Evolutionary conservation across 2,113 vertebrate genomes (phyloP), one percentile per base, ranked within the genome.

Genomic region (Eudyptes chrysolophus): DNA sequence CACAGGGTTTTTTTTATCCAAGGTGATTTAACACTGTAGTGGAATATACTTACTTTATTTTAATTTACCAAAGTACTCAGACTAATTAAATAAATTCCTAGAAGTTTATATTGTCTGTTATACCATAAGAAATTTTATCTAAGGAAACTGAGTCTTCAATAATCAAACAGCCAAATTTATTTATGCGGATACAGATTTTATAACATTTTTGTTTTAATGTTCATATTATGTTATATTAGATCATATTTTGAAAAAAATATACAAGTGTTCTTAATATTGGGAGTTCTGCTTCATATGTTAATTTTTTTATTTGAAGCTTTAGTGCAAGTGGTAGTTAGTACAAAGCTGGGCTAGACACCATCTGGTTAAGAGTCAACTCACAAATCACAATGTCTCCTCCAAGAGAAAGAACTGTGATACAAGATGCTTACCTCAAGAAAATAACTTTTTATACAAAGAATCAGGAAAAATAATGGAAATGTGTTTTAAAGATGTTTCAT

Each of bases 71-170:
- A 85, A 85, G 74, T 79, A 83, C 24, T 93, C 52, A 87, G 46
- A 52, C 20, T 69, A 84, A 89, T 92, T 76, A 74, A 93, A 93
- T 68, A 80, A 55, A 90, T 90, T 93, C 78, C 58, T 93, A 54
- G 54, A 96, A 94, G 58, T 85, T 79, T 65, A 68, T 54, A 61
- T 8, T 57, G 17, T 27, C 49, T 93, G 30, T 34, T 69, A 49
- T 38, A 65, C 7, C 34, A 20, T 5, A 62, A 57, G 32, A 87
- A 65, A 21, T 49, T 68, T 55, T 68, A 89, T 10, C 11, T 44
- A 83, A 96, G 36, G 52, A 83, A 83, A 80, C 8, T 7, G 21
- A 85, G 14, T 69, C 48, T 65, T 64, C 27, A 10, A 1, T 40
- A 75, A 76, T 52, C 34, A 76, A 70, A 34, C 13, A 66, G 44